A percentile compares a stretch with the other conserved stretches of the same genome.
Conservation (phyloP, 2,888 invertebrate genomes). For the Teleogryllus oceanicus region DNA sequence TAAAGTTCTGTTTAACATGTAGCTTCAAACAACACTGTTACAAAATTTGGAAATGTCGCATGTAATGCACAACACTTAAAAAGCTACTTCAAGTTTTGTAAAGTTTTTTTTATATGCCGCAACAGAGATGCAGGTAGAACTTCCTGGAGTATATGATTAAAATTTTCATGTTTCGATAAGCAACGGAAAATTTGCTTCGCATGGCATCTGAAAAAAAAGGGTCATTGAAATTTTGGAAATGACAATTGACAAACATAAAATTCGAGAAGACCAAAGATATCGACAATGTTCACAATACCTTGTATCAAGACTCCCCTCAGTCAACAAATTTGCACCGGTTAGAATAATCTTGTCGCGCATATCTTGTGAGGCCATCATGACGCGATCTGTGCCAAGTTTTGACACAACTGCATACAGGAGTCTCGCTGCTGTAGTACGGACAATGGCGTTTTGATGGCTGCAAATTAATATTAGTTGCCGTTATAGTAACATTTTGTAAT, state of each 20-base stretch:
- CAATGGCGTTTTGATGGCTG: conserved; percentile 81
- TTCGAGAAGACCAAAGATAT: neutral
- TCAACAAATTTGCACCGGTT: conserved; percentile 76
- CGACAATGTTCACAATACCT: conserved; percentile 51
- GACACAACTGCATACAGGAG: conserved; percentile 70
- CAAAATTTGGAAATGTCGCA: too few relatives aligned
- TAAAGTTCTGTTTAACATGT: too few relatives aligned
- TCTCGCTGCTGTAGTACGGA: conserved; percentile 78
- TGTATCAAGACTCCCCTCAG: conserved; percentile 83
- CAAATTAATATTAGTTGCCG: conserved; percentile 23
- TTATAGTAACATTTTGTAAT: neutral
- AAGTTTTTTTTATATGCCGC: conserved; percentile 78
- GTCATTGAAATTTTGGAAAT: conserved; percentile 4
- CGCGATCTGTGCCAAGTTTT: conserved; percentile 64
- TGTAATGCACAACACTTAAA: too few relatives aligned
- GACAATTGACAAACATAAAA: neutral
- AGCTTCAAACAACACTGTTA: too few relatives aligned
- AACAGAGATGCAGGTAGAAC: conserved; percentile 74
- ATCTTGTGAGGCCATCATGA: conserved; percentile 71
- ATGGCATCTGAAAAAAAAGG: conserved; percentile 55
- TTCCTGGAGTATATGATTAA: conserved; percentile 72
- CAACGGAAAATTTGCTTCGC: conserved; percentile 74
- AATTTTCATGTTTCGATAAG: conserved; percentile 69
- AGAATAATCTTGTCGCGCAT: conserved; percentile 74
- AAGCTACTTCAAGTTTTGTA: conserved; percentile 48